Evolutionary conservation across 2,113 vertebrate genomes (phyloP).

Genomic region (Sarotherodon lohbergeri): DNA sequence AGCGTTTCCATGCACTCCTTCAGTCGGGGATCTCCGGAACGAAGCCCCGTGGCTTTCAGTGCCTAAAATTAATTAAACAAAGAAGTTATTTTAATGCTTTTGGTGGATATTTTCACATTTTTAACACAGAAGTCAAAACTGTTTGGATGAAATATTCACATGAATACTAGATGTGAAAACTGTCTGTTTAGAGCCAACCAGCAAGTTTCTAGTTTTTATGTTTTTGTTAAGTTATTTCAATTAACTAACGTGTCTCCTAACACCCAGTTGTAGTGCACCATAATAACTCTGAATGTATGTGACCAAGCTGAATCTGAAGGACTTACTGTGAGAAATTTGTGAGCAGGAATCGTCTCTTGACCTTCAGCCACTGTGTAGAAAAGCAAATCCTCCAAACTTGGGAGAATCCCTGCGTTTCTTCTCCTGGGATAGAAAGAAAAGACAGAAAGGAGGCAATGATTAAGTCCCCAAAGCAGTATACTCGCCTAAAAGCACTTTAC

Average conservation of each 20-base stretch:
- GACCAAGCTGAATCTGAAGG: slow-evolving; percentile 7
- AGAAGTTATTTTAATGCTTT: neutral
- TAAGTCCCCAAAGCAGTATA: neutral
- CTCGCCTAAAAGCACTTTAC: neutral
- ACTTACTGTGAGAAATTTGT: slow-evolving; percentile 87
- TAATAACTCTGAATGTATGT: neutral
- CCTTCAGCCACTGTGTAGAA: slow-evolving; percentile 86
- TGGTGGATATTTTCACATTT: neutral
- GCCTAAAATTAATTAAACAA: slow-evolving; percentile 70
- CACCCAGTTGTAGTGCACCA: neutral
- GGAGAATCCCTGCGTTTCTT: slow-evolving; percentile 81
- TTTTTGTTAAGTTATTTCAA: neutral
- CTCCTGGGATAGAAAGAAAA: slow-evolving; percentile 59
- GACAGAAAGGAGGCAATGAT: neutral
- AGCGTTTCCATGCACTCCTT: slow-evolving; percentile 99
- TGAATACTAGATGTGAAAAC: neutral
- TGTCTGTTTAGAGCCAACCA: neutral
- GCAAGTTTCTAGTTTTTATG: neutral
- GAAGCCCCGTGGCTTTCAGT: slow-evolving; percentile 92
- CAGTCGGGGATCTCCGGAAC: slow-evolving; percentile 90
- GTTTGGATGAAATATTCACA: neutral
- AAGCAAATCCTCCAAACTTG: slow-evolving; percentile 88
- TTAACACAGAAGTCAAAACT: neutral
- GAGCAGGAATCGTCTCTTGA: slow-evolving; percentile 64
- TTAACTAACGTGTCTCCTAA: neutral